Conservation (phyloP, 2,888 invertebrate genomes). For the Xestoiulus laeticollis region DNA sequence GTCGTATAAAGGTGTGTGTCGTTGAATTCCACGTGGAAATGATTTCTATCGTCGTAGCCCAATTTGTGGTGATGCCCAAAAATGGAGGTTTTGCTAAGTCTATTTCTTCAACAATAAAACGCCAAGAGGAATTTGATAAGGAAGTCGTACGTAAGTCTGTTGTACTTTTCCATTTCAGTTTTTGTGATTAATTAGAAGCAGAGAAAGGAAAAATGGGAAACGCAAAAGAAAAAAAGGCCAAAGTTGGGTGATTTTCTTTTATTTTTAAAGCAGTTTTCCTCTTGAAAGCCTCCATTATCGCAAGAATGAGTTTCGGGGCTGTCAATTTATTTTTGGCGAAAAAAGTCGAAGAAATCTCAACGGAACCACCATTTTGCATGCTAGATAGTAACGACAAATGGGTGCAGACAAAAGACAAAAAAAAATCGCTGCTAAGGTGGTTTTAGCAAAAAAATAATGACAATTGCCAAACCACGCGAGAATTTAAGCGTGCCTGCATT, state of each 20-base stretch:
- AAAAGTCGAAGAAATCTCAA: slow-evolving; percentile 3
- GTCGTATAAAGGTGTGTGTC: too few relatives aligned
- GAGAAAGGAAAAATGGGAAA: background rate
- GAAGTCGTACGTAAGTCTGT: slow-evolving; percentile 17
- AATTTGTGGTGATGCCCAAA: background rate
- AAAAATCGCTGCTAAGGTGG: slow-evolving; percentile 19
- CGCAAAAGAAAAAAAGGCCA: background rate
- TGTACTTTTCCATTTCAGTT: slow-evolving; percentile 39
- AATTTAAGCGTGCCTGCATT: background rate
- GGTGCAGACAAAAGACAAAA: slow-evolving; percentile 38
- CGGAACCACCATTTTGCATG: slow-evolving; percentile 40
- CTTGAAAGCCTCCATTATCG: slow-evolving; percentile 41
- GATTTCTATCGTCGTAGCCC: background rate
- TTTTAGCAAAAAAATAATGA: slow-evolving; percentile 38
- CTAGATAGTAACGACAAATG: slow-evolving; percentile 34
- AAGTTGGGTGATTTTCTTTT: slow-evolving; percentile 29
- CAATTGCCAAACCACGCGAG: slow-evolving; percentile 22
- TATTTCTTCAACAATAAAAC: background rate
- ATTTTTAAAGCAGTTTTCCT: slow-evolving; percentile 13
- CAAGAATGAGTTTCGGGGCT: slow-evolving; percentile 40
- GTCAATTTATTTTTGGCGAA: slow-evolving; percentile 5
- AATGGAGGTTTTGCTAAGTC: background rate
- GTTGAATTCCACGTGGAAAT: too few relatives aligned
- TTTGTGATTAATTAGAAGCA: slow-evolving; percentile 36
- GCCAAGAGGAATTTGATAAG: slow-evolving; percentile 27